These are phyloP conservation scores for Aeoliscus strigatus DNA, from an alignment of 2,797 vertebrate species.

Conservation along the genomic window DNA sequence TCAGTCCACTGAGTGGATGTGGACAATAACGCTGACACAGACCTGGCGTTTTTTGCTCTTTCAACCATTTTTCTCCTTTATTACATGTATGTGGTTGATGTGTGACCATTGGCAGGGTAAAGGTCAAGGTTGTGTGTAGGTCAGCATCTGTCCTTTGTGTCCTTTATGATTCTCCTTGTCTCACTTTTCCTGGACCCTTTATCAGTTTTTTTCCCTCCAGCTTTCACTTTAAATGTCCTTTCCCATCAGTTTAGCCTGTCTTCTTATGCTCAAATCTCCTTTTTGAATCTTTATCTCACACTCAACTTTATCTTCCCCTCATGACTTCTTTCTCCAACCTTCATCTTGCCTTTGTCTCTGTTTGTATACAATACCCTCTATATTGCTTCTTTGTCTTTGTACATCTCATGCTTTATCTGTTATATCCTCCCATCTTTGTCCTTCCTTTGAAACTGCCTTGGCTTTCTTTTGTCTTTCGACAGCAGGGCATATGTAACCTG, in stretches of 20 bases:
- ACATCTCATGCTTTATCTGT: slow-evolving; percentile 16
- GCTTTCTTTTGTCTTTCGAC: slow-evolving; percentile 32
- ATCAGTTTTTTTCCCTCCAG: slow-evolving; percentile 13
- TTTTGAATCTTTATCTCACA: slow-evolving; percentile 14
- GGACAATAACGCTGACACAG: too few species aligned
- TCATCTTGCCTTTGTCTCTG: slow-evolving; percentile 6
- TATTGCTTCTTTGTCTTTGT: slow-evolving; percentile 15
- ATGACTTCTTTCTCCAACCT: slow-evolving; percentile 12
- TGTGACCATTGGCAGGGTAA: slow-evolving; percentile 26
- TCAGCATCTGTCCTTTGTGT: too few species aligned
- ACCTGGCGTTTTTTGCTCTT: too few species aligned
- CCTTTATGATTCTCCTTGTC: slow-evolving; percentile 31
- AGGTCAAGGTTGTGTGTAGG: slow-evolving; percentile 33
- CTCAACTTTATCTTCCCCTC: slow-evolving; percentile 10
- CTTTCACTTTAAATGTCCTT: slow-evolving; percentile 20
- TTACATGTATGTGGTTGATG: slow-evolving; percentile 7
- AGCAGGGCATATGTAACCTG: slow-evolving; percentile 36
- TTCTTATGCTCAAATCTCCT: slow-evolving; percentile 17
- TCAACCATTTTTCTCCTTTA: too few species aligned
- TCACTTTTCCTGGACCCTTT: slow-evolving; percentile 24
- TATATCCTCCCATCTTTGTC: not conserved
- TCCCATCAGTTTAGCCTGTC: slow-evolving; percentile 32
- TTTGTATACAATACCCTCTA: slow-evolving; percentile 1
- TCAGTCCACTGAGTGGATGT: not conserved
- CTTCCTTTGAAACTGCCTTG: slow-evolving; percentile 16